Conservation (phyloP, 92 coral and sea anemone species). For the Phymanthus crucifer region DNA sequence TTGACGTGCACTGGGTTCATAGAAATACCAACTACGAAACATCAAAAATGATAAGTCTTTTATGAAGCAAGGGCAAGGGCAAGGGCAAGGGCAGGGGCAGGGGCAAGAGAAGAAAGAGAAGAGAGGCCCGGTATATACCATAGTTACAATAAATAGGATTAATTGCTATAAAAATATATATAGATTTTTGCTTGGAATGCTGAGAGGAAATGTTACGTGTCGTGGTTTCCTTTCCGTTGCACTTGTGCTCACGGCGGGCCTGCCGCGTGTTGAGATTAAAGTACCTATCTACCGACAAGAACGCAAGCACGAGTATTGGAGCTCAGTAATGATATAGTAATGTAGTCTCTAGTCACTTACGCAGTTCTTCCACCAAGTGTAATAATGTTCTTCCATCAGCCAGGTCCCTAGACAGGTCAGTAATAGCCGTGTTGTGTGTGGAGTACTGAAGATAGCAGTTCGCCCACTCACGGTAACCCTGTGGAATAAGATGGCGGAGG, state of each 20-base stretch:
- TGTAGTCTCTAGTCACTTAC: conserved; percentile 25
- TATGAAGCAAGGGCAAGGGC: not conserved
- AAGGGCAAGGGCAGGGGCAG: too few species aligned
- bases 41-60: not conserved
- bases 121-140: too few species aligned
- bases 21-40: conserved; percentile 44
- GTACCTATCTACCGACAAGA: too few species aligned
- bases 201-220: too few species aligned
- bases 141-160: too few species aligned
- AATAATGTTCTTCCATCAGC: conserved; percentile 72
- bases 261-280: too few species aligned
- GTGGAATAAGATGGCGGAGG: not conserved
- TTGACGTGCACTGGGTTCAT: conserved; percentile 70
- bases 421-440: conserved; percentile 35
- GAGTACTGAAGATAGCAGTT: conserved; percentile 48
- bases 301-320: too few species aligned
- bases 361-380: conserved; percentile 51
- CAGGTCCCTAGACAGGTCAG: conserved; percentile 64
- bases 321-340: not conserved
- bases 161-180: too few species aligned
- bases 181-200: too few species aligned
- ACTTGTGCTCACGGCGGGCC: too few species aligned
- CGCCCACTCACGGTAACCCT: conserved; percentile 66
- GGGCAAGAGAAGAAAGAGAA: not conserved
- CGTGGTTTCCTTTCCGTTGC: too few species aligned